A percentile compares a stretch with the other conserved stretches of the same genome.
phyloP scores from a whole-genome alignment of 2,797 vertebrate species.

The Leptatherina wallacei region DNA sequence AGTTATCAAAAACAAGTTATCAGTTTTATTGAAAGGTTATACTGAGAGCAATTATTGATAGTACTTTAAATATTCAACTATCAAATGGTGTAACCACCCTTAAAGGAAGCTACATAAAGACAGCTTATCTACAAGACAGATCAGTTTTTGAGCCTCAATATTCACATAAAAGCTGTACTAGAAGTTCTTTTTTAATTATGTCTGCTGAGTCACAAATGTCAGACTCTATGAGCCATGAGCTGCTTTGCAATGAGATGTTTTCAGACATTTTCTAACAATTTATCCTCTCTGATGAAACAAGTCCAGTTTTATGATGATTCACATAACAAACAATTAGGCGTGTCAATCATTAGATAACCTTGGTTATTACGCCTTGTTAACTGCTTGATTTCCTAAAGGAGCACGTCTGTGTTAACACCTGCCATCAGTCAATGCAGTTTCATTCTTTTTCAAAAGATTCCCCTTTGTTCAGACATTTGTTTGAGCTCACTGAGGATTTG shows the following conservation, averaged over 20 bases:
- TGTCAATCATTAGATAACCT: conserved; percentile 27
- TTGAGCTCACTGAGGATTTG: background rate
- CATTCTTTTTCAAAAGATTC: background rate
- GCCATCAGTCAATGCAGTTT: conserved; percentile 16
- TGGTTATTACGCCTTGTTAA: conserved; percentile 19
- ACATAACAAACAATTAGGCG: conserved; percentile 24
- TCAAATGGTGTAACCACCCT: no score
- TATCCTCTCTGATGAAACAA: background rate
- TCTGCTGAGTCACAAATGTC: background rate
- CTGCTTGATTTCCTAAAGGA: conserved; percentile 41
- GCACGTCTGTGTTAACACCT: conserved; percentile 11
- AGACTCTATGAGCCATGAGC: background rate
- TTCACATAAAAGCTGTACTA: background rate
- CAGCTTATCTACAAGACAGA: background rate
- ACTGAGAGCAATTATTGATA: no score
- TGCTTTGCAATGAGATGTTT: background rate
- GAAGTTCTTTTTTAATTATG: background rate
- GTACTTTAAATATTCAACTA: no score
- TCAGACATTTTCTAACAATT: background rate
- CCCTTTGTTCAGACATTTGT: conserved; percentile 9
- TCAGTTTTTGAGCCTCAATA: background rate
- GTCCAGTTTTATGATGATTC: background rate
- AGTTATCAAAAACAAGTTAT: no score
- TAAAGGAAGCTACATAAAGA: no score
- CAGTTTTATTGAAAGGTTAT: no score